Percentiles rank a stretch among this genome's conserved stretches.
These are phyloP conservation scores for Gandaritis pyraliata DNA, from an alignment of 2,888 invertebrate genomes.

Conservation along the genomic window DNA sequence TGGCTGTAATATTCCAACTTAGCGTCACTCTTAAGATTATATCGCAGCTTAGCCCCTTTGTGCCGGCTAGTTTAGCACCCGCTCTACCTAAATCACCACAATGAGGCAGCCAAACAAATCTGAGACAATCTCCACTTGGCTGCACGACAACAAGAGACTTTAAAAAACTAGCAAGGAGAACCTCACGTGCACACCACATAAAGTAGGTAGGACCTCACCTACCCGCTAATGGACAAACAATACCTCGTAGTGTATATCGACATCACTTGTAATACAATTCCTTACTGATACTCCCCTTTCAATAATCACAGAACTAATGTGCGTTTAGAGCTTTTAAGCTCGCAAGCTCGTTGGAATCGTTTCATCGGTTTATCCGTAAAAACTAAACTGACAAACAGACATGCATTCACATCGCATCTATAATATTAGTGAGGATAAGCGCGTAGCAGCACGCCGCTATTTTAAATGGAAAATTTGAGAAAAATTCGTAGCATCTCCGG, in stretches of 20 bases:
- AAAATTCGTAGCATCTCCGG: slow-evolving; percentile 47
- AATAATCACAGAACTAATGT: no score
- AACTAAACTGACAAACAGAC: background rate
- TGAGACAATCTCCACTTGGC: slow-evolving; percentile 43
- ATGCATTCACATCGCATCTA: background rate
- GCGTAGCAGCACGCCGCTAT: slow-evolving; percentile 9
- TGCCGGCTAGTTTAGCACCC: slow-evolving; percentile 54
- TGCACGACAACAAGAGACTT: slow-evolving; percentile 18
- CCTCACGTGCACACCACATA: background rate
- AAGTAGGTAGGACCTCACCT: no score
- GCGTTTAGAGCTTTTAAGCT: no score
- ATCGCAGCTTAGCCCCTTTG: slow-evolving; percentile 60
- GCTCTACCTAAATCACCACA: slow-evolving; percentile 58
- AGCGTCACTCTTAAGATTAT: slow-evolving; percentile 63
- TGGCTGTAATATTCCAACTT: slow-evolving; percentile 61
- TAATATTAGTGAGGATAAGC: slow-evolving; percentile 5
- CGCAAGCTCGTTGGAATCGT: no score
- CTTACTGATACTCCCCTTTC: no score
- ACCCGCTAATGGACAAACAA: no score
- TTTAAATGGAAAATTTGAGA: slow-evolving; percentile 32
- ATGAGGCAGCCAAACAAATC: slow-evolving; percentile 60
- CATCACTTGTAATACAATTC: no score
- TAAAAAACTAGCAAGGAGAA: slow-evolving; percentile 5
- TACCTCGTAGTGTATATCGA: no score
- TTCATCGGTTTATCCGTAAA: background rate